Conservation (phyloP, 1,140 invertebrate genomes). For the Contarinia nasturtii region DNA sequence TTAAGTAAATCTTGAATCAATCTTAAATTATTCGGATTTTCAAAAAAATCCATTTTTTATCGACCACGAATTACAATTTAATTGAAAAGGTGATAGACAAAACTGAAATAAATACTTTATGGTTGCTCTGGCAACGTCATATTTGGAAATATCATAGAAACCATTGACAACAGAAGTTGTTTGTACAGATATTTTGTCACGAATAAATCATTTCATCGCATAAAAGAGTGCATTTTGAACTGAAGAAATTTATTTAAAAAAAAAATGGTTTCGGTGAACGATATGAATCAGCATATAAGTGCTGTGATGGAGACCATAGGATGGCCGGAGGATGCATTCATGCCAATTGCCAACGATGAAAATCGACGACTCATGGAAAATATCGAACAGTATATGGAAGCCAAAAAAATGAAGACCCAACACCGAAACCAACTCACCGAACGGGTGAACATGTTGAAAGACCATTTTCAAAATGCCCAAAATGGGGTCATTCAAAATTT, state of each 20-base stretch:
- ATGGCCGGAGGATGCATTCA: slow-evolving; percentile 38
- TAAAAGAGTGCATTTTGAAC: too few species aligned
- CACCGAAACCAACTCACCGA: slow-evolving; percentile 12
- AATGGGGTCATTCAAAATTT: slow-evolving; percentile 26
- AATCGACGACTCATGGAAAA: slow-evolving; percentile 35
- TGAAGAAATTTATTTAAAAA: too few species aligned
- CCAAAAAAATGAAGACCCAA: slow-evolving; percentile 12
- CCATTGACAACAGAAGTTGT: too few species aligned
- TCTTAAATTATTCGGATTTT: slow-evolving; percentile 1
- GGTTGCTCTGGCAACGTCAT: too few species aligned
- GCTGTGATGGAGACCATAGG: slow-evolving; percentile 23
- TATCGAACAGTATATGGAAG: slow-evolving; percentile 10
- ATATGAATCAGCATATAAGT: background rate
- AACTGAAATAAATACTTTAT: too few species aligned
- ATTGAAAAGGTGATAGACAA: too few species aligned
- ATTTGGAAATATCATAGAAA: too few species aligned
- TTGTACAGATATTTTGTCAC: too few species aligned
- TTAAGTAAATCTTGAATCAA: background rate
- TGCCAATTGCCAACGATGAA: slow-evolving; percentile 48
- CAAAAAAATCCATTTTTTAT: background rate
- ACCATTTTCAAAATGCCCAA: slow-evolving; percentile 25
- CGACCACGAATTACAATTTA: too few species aligned
- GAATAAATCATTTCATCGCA: too few species aligned
- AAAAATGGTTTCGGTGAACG: too few species aligned
- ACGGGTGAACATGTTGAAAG: slow-evolving; percentile 15